Conservation (phyloP, 2,113 vertebrate species). For the Hydrochoerus hydrochaeris region DNA sequence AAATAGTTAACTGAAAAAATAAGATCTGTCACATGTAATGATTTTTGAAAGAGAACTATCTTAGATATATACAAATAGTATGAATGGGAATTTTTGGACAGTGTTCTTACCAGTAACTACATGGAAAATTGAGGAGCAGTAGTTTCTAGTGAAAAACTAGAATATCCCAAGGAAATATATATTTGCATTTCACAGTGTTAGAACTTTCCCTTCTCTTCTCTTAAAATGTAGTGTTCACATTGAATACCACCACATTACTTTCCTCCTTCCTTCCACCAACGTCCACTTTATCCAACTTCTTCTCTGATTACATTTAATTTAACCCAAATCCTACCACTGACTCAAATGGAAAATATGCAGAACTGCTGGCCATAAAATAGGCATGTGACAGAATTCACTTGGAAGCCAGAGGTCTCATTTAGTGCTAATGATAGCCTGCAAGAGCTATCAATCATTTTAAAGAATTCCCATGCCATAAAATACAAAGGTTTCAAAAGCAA, state of each 20-base stretch:
- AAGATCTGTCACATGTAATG: not conserved
- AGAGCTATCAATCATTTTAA: constrained; percentile 65
- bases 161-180: not conserved
- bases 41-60: constrained; percentile 32
- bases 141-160: constrained; percentile 11
- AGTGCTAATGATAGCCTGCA: constrained; percentile 73
- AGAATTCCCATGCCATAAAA: constrained; percentile 58
- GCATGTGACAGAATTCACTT: constrained; percentile 67
- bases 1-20: constrained; percentile 45
- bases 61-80: not conserved
- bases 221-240: constrained; percentile 37
- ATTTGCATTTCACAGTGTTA: not conserved
- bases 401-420: constrained; percentile 69
- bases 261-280: constrained; percentile 51
- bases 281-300: constrained; percentile 28
- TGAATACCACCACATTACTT: constrained; percentile 23
- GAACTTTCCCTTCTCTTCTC: not conserved
- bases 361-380: constrained; percentile 67
- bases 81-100: constrained; percentile 41
- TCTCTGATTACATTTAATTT: constrained; percentile 71
- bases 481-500: constrained; percentile 58
- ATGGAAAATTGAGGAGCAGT: not conserved
- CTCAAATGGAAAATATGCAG: constrained; percentile 79
- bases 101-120: not conserved
- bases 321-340: constrained; percentile 66